Evolutionary conservation across 2,113 vertebrate species (phyloP).

Genomic region (Indri indri): DNA sequence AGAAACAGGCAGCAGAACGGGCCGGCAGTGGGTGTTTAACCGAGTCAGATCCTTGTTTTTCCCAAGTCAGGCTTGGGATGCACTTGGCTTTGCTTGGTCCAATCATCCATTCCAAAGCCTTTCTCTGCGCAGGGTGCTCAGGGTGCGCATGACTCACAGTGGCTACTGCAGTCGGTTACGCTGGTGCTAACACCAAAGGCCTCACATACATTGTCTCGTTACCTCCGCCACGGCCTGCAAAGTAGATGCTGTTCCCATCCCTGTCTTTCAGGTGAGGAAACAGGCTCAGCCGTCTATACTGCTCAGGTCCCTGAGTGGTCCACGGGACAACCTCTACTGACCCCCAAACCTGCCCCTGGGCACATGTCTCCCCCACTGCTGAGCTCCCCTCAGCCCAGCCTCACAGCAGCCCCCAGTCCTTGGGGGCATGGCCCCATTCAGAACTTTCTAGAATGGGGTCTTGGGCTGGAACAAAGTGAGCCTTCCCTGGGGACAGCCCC

Average conservation of each 20-base stretch:
- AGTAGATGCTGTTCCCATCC: fast-evolving
- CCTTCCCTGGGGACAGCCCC: fast-evolving
- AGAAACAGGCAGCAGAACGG: fast-evolving
- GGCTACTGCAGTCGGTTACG: fast-evolving
- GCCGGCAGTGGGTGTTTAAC: fast-evolving
- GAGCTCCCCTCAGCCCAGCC: not conserved
- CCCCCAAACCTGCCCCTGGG: not conserved
- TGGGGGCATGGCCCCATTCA: fast-evolving
- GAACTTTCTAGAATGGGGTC: not conserved
- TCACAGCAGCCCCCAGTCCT: not conserved
- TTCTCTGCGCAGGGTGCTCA: fast-evolving
- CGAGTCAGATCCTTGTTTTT: not conserved
- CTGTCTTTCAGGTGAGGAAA: not conserved
- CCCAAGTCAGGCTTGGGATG: fast-evolving
- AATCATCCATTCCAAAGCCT: fast-evolving
- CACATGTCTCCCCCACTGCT: not conserved
- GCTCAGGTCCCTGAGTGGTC: not conserved
- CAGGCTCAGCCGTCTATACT: not conserved
- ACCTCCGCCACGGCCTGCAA: not conserved
- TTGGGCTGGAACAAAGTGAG: fast-evolving
- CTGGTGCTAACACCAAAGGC: fast-evolving
- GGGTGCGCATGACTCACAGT: fast-evolving
- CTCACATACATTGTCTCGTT: fast-evolving
- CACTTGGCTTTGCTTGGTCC: too few relatives aligned
- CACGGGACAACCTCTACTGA: fast-evolving